phyloP scores from a whole-genome alignment of 2,888 invertebrate genomes.

The Sicus ferrugineus region DNA sequence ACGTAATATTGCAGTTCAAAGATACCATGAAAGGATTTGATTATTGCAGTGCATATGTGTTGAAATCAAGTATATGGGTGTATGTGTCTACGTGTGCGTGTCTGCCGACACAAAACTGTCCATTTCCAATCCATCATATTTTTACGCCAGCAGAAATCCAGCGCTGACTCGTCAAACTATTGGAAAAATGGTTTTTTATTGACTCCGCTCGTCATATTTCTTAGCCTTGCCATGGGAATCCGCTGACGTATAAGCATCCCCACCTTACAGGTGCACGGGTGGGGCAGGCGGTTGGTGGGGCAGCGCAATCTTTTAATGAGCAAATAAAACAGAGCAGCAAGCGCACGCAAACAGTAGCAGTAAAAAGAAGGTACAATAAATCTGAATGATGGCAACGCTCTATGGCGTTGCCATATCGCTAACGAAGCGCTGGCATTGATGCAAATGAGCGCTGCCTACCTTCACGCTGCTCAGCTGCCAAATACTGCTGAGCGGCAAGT shows the following conservation, averaged over 20 bases:
- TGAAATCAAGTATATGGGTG: not conserved
- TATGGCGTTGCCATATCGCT: slow-evolving; percentile 18
- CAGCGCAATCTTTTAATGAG: slow-evolving; percentile 5
- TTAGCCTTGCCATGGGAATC: not conserved
- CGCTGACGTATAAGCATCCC: no score
- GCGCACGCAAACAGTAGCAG: not conserved
- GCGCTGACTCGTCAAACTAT: not conserved
- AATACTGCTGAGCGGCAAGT: not conserved
- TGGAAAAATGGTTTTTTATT: not conserved
- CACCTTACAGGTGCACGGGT: not conserved
- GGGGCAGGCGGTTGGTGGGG: not conserved
- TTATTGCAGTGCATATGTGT: not conserved
- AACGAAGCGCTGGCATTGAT: not conserved
- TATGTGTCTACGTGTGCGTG: not conserved
- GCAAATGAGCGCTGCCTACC: not conserved
- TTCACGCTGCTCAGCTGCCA: not conserved
- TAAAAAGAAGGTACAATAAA: not conserved
- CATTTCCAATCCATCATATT: slow-evolving; percentile 6
- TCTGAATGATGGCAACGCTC: slow-evolving; percentile 11
- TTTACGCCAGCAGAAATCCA: slow-evolving; percentile 10
- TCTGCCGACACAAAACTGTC: slow-evolving; percentile 4
- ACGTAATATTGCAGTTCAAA: slow-evolving; percentile 12
- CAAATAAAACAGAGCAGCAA: slow-evolving; percentile 3
- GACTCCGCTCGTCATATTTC: slow-evolving; percentile 18
- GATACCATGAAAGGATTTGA: not conserved